Evolutionary conservation across 2,888 invertebrate genomes (phyloP).

Genomic region (Noctua janthina): DNA sequence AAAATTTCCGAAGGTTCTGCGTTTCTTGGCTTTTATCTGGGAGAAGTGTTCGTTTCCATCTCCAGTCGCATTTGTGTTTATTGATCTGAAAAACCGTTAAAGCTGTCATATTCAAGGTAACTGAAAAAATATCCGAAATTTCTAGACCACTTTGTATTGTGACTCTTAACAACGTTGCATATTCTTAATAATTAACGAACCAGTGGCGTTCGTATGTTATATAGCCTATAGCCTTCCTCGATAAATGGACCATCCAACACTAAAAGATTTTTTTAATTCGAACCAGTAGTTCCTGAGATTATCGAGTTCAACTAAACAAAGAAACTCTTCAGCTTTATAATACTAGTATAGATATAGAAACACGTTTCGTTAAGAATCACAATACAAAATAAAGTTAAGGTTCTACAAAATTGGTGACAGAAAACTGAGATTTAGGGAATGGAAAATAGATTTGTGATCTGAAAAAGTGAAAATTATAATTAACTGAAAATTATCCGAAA

Average conservation of each 20-base stretch:
- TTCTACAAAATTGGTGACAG: background rate
- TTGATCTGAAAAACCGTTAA: constrained; percentile 60
- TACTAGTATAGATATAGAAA: too few species aligned
- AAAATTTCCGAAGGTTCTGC: constrained; percentile 62
- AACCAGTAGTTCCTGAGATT: too few species aligned
- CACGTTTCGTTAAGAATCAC: too few species aligned
- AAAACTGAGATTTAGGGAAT: background rate
- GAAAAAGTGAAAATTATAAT: background rate
- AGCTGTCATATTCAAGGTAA: background rate
- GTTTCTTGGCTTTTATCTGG: constrained; percentile 22
- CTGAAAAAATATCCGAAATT: background rate
- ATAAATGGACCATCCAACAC: too few species aligned
- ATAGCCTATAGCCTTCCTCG: too few species aligned
- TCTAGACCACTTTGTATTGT: background rate
- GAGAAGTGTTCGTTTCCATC: constrained; percentile 53
- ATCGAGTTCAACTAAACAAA: too few species aligned
- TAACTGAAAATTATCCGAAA: background rate
- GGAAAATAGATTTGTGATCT: background rate
- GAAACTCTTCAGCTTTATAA: too few species aligned
- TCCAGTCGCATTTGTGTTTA: constrained; percentile 54
- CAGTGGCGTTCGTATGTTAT: too few species aligned
- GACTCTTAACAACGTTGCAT: too few species aligned
- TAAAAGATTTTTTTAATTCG: too few species aligned
- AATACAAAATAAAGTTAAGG: background rate
- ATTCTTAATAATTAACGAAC: background rate